Percentiles rank a stretch among this genome's conserved stretches.
These are phyloP conservation scores for Caenorhabditis sinica DNA, from an alignment of 2,888 invertebrate species.

Conservation along the genomic window DNA sequence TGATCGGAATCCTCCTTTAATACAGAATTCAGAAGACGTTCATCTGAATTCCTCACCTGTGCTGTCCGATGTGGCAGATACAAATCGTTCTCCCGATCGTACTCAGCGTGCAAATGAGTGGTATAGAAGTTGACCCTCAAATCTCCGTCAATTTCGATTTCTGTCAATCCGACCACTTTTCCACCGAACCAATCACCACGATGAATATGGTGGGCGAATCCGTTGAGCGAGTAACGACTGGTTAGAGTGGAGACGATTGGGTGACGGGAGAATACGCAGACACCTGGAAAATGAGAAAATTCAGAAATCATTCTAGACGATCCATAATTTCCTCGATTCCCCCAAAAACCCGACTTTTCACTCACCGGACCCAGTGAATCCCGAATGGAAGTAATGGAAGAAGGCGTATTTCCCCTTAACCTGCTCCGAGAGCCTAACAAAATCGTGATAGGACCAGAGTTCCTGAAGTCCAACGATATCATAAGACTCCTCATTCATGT, in stretches of 20 bases:
- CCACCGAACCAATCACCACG: conserved; percentile 98
- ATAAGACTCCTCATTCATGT: conserved; percentile 85
- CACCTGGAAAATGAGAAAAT: conserved; percentile 85
- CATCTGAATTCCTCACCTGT: conserved; percentile 11
- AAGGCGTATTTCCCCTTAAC: conserved; percentile 88
- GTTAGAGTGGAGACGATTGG: conserved; percentile 92
- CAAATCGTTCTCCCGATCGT: conserved; percentile 89
- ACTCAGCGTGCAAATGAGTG: conserved; percentile 97
- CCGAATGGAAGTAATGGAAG: conserved; percentile 91
- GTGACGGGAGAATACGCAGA: conserved; percentile 92
- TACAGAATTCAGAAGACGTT: not conserved
- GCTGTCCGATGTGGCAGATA: conserved; percentile 91
- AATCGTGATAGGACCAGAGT: conserved; percentile 93
- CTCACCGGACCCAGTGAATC: conserved; percentile 90
- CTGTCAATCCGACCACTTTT: conserved; percentile 87
- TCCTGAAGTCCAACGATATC: conserved; percentile 89
- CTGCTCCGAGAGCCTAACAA: conserved; percentile 88
- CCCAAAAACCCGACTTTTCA: conserved; percentile 88
- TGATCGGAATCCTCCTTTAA: no score
- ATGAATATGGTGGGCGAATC: conserved; percentile 94
- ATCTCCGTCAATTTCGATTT: conserved; percentile 84
- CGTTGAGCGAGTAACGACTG: conserved; percentile 96
- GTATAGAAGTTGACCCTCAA: conserved; percentile 91
- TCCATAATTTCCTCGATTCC: conserved; percentile 87
- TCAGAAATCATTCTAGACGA: not conserved